Conservation (phyloP, 2,113 vertebrate genomes). For the Neolamprologus falcicula region DNA sequence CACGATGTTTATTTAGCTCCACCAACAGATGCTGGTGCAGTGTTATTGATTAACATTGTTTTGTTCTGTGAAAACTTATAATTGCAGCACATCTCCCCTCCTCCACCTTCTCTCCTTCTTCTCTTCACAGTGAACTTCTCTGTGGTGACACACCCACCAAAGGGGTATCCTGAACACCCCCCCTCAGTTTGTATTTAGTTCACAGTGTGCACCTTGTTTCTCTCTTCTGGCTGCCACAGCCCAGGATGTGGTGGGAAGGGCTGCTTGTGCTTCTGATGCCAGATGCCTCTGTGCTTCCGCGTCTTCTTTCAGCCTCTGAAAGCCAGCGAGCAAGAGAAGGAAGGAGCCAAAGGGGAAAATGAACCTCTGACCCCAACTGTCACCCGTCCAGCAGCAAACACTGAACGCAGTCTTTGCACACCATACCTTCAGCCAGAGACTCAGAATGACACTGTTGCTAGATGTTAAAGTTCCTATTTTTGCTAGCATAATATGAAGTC, state of each 20-base stretch:
- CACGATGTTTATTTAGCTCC: background rate
- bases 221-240: slow-evolving; percentile 30
- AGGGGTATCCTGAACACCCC: slow-evolving; percentile 44
- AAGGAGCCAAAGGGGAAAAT: slow-evolving; percentile 16
- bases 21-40: background rate
- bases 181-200: slow-evolving; percentile 13
- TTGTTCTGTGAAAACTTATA: background rate
- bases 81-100: background rate
- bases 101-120: background rate
- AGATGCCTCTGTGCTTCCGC: slow-evolving; percentile 45
- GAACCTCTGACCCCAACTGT: slow-evolving; percentile 54
- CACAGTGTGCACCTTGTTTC: slow-evolving; percentile 73
- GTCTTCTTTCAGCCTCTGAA: slow-evolving; percentile 39
- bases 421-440: background rate
- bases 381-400: slow-evolving; percentile 48
- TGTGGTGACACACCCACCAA: slow-evolving; percentile 37
- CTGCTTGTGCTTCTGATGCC: slow-evolving; percentile 24
- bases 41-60: slow-evolving; percentile 7
- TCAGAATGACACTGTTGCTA: background rate
- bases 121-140: slow-evolving; percentile 50
- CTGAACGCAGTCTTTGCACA: slow-evolving; percentile 35
- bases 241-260: slow-evolving; percentile 66
- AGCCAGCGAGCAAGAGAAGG: slow-evolving; percentile 22
- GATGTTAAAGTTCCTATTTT: background rate
- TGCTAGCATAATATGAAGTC: background rate